Conservation (phyloP, 2,797 vertebrate genomes). For the Leuciscus waleckii region DNA sequence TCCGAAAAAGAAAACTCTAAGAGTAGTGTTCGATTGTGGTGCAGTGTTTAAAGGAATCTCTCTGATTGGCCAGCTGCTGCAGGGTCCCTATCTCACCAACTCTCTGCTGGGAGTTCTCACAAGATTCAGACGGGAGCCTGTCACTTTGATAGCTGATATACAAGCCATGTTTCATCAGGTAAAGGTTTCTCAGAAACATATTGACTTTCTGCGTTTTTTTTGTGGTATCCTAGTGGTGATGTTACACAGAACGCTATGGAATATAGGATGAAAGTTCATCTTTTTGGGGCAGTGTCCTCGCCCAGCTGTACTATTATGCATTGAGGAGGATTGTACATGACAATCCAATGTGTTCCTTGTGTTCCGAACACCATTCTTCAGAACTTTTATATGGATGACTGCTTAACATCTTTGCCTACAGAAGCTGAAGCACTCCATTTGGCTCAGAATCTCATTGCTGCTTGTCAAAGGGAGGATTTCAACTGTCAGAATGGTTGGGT, state of each 20-base stretch:
- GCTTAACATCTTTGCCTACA: neutral
- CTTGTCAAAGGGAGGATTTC: constrained; percentile 36
- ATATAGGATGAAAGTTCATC: neutral
- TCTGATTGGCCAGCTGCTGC: constrained; percentile 5
- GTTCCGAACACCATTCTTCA: neutral
- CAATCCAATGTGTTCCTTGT: neutral
- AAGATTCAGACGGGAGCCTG: constrained; percentile 8
- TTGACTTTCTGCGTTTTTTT: neutral
- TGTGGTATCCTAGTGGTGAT: neutral
- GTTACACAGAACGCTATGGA: neutral
- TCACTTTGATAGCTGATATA: constrained; percentile 8
- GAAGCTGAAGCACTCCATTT: constrained; percentile 7
- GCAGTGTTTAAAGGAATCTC: constrained; percentile 5
- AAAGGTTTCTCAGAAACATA: neutral
- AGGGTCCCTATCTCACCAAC: neutral
- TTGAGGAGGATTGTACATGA: neutral
- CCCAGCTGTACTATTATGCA: neutral
- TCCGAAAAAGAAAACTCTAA: neutral
- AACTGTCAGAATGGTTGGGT: constrained; percentile 20
- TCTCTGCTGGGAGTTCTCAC: neutral
- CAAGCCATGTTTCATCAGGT: neutral
- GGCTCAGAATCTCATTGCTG: neutral
- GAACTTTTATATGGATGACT: constrained; percentile 46
- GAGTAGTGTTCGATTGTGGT: constrained; percentile 14
- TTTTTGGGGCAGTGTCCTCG: neutral